A percentile compares a stretch with the other conserved stretches of the same genome.
phyloP scores from a whole-genome alignment of 2,797 vertebrate genomes.

The Anguilla anguilla region DNA sequence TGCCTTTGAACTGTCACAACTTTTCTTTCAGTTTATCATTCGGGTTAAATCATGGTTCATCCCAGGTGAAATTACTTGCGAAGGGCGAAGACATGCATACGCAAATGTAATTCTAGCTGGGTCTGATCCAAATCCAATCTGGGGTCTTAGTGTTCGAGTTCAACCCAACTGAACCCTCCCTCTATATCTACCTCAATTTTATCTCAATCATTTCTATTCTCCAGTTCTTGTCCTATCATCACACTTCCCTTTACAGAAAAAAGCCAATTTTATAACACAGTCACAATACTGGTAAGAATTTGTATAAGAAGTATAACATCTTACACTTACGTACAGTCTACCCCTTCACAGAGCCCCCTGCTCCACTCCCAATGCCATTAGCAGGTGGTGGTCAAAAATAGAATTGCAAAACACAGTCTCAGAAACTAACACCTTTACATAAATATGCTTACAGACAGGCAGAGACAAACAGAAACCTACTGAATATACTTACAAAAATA shows the following conservation, averaged over 20 bases:
- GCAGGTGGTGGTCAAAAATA: slow-evolving; percentile 9
- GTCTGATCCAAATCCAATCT: not conserved
- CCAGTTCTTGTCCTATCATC: not conserved
- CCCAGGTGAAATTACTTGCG: not conserved
- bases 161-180: not conserved
- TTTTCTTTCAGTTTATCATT: not conserved
- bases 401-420: not conserved
- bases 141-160: not conserved
- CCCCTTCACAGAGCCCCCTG: not conserved
- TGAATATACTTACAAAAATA: not conserved
- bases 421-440: not conserved
- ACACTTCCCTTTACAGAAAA: not conserved
- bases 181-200: not conserved
- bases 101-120: not conserved
- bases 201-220: not conserved
- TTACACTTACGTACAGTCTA: not conserved
- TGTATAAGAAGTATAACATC: not conserved
- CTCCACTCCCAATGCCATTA: not conserved
- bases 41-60: not conserved
- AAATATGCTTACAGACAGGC: not conserved
- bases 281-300: not conserved
- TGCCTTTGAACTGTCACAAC: not conserved
- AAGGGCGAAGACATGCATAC: not conserved
- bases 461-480: not conserved
- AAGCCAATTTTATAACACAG: not conserved